Evolutionary conservation across 2,888 invertebrate genomes (phyloP).

Genomic region (Mesodorylaimus sp.): DNA sequence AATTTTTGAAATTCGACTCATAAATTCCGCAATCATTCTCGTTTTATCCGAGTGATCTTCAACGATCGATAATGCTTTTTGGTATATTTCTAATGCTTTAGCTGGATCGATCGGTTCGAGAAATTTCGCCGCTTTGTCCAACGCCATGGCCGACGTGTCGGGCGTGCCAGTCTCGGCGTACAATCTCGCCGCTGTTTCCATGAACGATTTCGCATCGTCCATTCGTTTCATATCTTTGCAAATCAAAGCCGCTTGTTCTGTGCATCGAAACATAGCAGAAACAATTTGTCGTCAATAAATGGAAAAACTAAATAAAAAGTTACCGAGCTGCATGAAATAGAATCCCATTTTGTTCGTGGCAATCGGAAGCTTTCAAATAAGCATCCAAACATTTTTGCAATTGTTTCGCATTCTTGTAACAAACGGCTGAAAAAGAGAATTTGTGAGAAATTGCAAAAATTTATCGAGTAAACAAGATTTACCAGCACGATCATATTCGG

Average conservation of each 20-base stretch:
- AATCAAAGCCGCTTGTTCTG: conserved; percentile 64
- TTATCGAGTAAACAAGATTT: no score
- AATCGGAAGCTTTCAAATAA: conserved; percentile 64
- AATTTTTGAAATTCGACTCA: conserved; percentile 65
- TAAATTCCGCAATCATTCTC: conserved; percentile 70
- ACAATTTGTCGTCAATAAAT: not conserved
- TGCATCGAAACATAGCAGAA: conserved; percentile 36
- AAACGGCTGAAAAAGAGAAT: conserved; percentile 50
- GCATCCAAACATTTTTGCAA: conserved; percentile 60
- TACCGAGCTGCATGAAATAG: conserved; percentile 79
- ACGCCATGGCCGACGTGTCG: conserved; percentile 35
- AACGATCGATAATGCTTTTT: conserved; percentile 30
- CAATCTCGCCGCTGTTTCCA: conserved; percentile 55
- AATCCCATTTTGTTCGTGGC: conserved; percentile 59
- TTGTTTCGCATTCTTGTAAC: conserved; percentile 66
- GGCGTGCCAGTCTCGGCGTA: conserved; percentile 36
- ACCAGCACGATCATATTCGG: conserved; percentile 83
- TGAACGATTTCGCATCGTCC: conserved; percentile 45
- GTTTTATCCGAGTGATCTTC: conserved; percentile 37
- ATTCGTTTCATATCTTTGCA: conserved; percentile 49
- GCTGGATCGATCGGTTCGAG: conserved; percentile 19
- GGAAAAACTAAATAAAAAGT: conserved; percentile 30
- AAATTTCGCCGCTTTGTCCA: conserved; percentile 36
- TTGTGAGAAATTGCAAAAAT: not conserved
- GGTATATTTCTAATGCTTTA: conserved; percentile 29